Evolutionary conservation across 92 coral and sea anemone species (phyloP), one percentile per base, ranked within the genome.

Genomic region (Montipora capitata): DNA sequence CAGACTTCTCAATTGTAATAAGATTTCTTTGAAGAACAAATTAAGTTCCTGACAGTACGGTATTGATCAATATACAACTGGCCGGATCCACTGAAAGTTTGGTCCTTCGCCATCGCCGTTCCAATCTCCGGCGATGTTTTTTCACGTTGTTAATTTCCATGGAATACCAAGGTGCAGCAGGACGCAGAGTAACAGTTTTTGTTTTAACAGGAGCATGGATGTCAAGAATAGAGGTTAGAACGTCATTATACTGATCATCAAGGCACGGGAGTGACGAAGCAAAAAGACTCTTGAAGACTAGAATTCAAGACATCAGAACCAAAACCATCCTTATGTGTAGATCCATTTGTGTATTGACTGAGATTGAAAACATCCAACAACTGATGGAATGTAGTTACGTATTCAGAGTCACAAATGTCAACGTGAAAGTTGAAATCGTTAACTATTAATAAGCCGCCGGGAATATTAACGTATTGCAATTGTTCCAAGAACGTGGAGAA

Each of bases 321-420:
- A 78, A 84, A 84, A 49, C 64, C 79, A 3, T 74, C 79, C n/a
- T 74, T 49, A 49, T 74, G 64, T 74, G 79, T 74, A 74, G 63
- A 74, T 45, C 79, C 62, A 74, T 4, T 74, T 74, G 79, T 74
- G 79, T 74, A 40, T 18, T 74, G 79, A 74, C 49, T 10, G 17
- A 74, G 79, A 74, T 74, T 74, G 79, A 45, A 49, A 2, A 74
- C 79, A 74, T 74, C 79, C 79, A 74, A 45, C 79, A 74, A 74
- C 39, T 74, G 79, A 74, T 48, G 79, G 71, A 66, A 66, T 66
- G 71, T 18, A 40, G 71, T 18, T 66, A 15, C 71, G 42, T 35
- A 18, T 20, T 68, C 13, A 68, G 73, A 68, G 48, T 68, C 73
- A 41, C 73, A 68, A 9, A 45, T 68, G 27, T 68, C 73, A 68